These are phyloP conservation scores for Aphelinus certus DNA, from an alignment of 1,140 invertebrate genomes.

Conservation along the genomic window DNA sequence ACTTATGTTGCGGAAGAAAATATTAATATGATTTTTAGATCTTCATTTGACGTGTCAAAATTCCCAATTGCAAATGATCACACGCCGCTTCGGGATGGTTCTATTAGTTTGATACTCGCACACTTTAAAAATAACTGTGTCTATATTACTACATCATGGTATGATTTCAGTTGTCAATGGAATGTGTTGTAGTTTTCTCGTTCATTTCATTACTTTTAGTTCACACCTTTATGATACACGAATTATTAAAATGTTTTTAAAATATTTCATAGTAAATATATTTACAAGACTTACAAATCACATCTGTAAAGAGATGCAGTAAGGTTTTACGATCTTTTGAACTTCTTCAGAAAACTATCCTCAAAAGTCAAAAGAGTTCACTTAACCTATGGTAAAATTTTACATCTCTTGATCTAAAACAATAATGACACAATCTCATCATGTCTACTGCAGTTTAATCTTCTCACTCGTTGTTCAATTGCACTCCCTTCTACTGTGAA, in stretches of 20 bases:
- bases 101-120: slow-evolving; percentile 17
- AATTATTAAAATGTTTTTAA: slow-evolving; percentile 53
- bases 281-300: slow-evolving; percentile 64
- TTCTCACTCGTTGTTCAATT: slow-evolving; percentile 3
- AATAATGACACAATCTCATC: slow-evolving; percentile 52
- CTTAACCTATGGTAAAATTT: slow-evolving; percentile 39
- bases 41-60: slow-evolving; percentile 1
- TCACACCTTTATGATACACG: slow-evolving; percentile 58
- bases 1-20: not conserved
- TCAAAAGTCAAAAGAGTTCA: slow-evolving; percentile 10
- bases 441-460: slow-evolving; percentile 51
- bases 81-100: slow-evolving; percentile 1
- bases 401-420: slow-evolving; percentile 30
- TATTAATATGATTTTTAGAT: slow-evolving; percentile 11
- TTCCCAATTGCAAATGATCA: slow-evolving; percentile 27
- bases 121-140: slow-evolving; percentile 25
- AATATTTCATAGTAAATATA: slow-evolving; percentile 60
- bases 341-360: slow-evolving; percentile 7
- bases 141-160: slow-evolving; percentile 41
- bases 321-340: slow-evolving; percentile 14
- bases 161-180: slow-evolving; percentile 54
- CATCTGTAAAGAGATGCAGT: slow-evolving; percentile 46
- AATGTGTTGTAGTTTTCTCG: slow-evolving; percentile 57
- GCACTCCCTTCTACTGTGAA: not conserved
- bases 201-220: slow-evolving; percentile 28